Conservation (phyloP, 1,140 invertebrate genomes). For the Philopotamus ludificatus region DNA sequence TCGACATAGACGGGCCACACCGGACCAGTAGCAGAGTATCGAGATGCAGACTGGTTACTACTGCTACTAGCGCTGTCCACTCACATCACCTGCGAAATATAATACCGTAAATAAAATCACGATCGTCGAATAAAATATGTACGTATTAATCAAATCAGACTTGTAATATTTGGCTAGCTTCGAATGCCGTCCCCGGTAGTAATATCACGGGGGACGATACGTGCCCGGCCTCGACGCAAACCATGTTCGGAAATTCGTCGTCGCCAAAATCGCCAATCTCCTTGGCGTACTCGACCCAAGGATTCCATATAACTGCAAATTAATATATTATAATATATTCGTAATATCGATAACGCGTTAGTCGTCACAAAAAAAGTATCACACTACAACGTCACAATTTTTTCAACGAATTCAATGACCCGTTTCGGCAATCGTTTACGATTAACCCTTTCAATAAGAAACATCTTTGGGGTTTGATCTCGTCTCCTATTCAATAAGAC, state of each 20-base stretch:
- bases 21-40: constrained; percentile 14
- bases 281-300: constrained; percentile 89
- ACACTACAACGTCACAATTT: too few species aligned
- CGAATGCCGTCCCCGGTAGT: constrained; percentile 82
- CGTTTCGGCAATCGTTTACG: too few species aligned
- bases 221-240: constrained; percentile 91
- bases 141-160: constrained; percentile 46
- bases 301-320: constrained; percentile 88
- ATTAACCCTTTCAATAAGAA: too few species aligned
- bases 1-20: constrained; percentile 21
- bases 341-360: too few species aligned
- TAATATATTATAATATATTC: background rate
- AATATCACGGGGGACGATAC: constrained; percentile 83
- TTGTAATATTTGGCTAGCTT: constrained; percentile 83
- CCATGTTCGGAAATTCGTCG: constrained; percentile 93
- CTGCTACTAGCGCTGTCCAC: constrained; percentile 34
- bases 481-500: too few species aligned
- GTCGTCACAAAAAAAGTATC: too few species aligned
- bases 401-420: too few species aligned
- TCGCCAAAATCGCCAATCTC: constrained; percentile 92
- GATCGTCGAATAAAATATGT: background rate
- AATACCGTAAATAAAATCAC: background rate
- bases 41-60: background rate
- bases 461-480: too few species aligned
- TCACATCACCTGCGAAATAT: constrained; percentile 40